These are phyloP conservation scores for Holcopasites calliopsidis DNA, from an alignment of 1,140 invertebrate species.

Conservation along the genomic window DNA sequence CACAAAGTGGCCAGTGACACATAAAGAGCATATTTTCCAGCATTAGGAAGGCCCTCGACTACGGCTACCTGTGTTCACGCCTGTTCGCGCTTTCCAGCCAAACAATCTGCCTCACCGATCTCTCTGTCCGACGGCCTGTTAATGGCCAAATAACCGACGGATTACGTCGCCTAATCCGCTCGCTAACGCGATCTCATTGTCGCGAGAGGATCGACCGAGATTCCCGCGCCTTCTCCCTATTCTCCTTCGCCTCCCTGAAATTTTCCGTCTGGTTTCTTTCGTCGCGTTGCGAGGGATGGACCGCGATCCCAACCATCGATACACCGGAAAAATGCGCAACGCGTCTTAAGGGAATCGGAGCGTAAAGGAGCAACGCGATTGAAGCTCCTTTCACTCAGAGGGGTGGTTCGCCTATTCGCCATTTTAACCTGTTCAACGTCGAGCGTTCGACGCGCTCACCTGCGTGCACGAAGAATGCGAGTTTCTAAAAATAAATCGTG, in stretches of 20 bases:
- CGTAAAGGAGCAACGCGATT: no score
- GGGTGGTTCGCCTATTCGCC: no score
- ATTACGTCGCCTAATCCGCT: constrained; percentile 62
- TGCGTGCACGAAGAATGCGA: constrained; percentile 48
- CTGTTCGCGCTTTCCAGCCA: constrained; percentile 57
- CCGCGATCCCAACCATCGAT: no score
- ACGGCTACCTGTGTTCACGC: constrained; percentile 78
- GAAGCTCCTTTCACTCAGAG: no score
- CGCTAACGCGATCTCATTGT: constrained; percentile 64
- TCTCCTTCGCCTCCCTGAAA: constrained; percentile 1
- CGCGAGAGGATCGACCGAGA: constrained; percentile 24
- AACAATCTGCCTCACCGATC: constrained; percentile 70
- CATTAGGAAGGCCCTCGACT: constrained; percentile 65
- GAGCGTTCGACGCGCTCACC: constrained; percentile 20
- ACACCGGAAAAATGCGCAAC: no score
- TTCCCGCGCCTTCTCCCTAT: constrained; percentile 13
- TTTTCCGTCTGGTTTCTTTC: neutral
- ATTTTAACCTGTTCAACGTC: no score
- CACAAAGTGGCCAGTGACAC: constrained; percentile 78
- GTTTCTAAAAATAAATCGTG: constrained; percentile 61
- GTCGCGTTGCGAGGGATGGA: neutral
- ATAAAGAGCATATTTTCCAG: constrained; percentile 78
- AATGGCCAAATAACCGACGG: constrained; percentile 65
- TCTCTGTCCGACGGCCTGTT: constrained; percentile 24
- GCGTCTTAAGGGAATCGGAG: no score